Evolutionary conservation across 2,888 invertebrate species (phyloP), one percentile per base, ranked within the genome.

Genomic region (Rotaria macrura): DNA sequence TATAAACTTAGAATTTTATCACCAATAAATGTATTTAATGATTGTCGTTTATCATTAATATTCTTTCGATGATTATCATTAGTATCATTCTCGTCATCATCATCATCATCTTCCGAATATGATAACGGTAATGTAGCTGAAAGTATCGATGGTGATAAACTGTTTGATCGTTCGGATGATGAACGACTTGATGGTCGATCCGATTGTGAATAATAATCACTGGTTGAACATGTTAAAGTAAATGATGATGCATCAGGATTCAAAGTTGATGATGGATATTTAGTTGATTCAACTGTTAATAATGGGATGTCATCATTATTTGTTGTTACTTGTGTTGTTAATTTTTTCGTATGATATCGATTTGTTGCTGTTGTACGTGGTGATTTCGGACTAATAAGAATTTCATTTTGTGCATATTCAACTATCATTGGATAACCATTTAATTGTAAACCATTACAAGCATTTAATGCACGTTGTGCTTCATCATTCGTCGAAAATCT

Each of bases 341-440:
- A 25, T n/a, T 79, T 79, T 43, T 40, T 79, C n/a, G 79, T 43
- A n/a, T 40, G 43, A 79, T 79, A 40, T 79, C 79, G 79, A 79
- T 43, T 43, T n/a, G 40, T 23, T 23, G 20, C 25, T 43, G 40
- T 25, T 25, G 25, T 43, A 25, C n/a, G 43, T 79, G 79, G 79
- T 43, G 79, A 79, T 79, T 43, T 43, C 5, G 79, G 79, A 79
- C 79, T 79, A n/a, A 79, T 79, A 14, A 79, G n/a, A 40, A 79
- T 79, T 79, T 79, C 79, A 79, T 79, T 79, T 79, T 79, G 79
- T 12, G 79, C 79, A 79, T 79, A 79, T 79, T 79, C 79, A n/a
- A 79, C 79, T 25, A 79, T 79, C 79, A 79, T 79, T 79, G 40
- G 40, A 43, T 79, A 79, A n/a, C 79, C 79, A 43, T 79, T 40